Base-by-base conservation (phyloP, 1,140 invertebrate genomes). In the Drosophila ambigua region DNA sequence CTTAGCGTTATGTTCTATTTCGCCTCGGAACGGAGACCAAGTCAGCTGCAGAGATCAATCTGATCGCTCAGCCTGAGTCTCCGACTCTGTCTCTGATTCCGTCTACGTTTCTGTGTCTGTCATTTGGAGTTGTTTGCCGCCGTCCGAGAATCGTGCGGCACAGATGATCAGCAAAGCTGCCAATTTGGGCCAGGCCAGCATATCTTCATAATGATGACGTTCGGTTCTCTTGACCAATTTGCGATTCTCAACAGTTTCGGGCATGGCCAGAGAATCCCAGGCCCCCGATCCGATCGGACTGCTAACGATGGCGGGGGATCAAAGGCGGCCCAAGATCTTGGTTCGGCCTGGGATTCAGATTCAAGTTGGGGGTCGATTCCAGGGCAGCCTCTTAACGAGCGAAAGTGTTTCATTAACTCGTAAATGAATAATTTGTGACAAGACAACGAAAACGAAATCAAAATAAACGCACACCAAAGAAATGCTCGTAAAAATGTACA, bases 1-100 rank as follows among this genome's bases (percentile, higher is more conserved):
- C 74, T 83, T 83, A 79, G 72, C 80, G 80, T 83, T 83, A 84
- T 83, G 80, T 83, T 83, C 80, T 83, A 83, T 76, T 83, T 83
- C 77, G 46, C 79, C 58, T 45, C 41, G 44, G 59, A 67, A 53
- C 20, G 20, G 20, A 20, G 49, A 13, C 62, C 23, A 60, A 63
- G 41, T 16, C 62, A 26, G 69, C 67, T 72, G 57, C 57, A 62
- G 35, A 72, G 68, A 72, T 77, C 66, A 77, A 72, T 60, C 60
- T 59, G 72, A 75, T 69, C 49, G 35, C 58, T 61, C 59, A 55
- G 62, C 50, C 55, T 44, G 72, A 13, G 35, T 39, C 35, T 67
- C 63, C 44, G 4, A 5, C 35, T 39, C 11, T 5, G 35, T 13
- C 11, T 39, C 4, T 39, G 35, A 39, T 39, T 39, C 35, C 11